Evolutionary conservation across 2,888 invertebrate genomes (phyloP), one percentile per base, ranked within the genome.

Genomic region (Apamea sordens): DNA sequence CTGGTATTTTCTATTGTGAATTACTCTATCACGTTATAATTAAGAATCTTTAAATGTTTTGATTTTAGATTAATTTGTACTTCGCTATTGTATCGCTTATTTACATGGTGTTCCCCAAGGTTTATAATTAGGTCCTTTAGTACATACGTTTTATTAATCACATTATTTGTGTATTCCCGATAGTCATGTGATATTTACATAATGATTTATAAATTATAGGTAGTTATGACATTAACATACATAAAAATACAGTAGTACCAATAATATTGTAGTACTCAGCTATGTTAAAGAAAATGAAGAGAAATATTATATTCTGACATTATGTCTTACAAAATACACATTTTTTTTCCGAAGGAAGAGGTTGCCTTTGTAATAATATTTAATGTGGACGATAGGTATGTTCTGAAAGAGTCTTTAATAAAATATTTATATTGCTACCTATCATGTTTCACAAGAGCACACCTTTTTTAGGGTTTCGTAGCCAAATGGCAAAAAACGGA

Each of bases 341-440:
- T 61, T 70, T 73, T 75, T n/a, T 13, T 15, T 56, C 56, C 72
- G 75, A 80, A 80, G 50, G 50, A 82, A 47, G 21, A 84, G 36
- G 65, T 69, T 79, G 61, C 41, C 85, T 85, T 81, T 76, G 69
- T 85, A 59, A 71, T 69, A 56, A 73, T 59, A 82, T 74, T 64
- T 69, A 65, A 83, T 47, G 64, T 64, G 24, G 8, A 79, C 44
- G 72, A 73, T 64, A 59, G 73, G 32, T 64, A 59, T 65, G 15
- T 56, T 78, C 68, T 28, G 47, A 70, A 79, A 84, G 80, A 82
- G 32, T 71, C 47, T 71, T 71, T 83, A 63, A 70, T 80, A n/a
- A 41, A 85, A 82, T 84, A 71, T 85, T 73, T 80, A 80, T 74
- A 71, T 85, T 71, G 61, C 41, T 80, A 32, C 32, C 32, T 32